These are phyloP conservation scores for Polydrusus tereticollis DNA, from an alignment of 2,888 invertebrate species.

Conservation along the genomic window DNA sequence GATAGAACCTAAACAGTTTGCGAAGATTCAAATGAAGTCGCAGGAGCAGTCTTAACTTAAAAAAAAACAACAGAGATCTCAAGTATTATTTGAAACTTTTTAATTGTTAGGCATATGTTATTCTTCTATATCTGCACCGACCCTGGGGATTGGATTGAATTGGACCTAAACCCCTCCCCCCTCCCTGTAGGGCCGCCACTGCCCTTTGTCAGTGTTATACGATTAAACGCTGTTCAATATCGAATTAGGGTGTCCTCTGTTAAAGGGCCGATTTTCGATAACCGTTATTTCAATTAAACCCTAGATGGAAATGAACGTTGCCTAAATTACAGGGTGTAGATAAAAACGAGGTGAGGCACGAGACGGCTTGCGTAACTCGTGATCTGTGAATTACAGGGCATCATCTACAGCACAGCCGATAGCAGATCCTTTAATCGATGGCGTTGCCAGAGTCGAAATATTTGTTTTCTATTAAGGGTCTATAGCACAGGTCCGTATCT, in stretches of 20 bases:
- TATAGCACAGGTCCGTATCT: too few relatives aligned
- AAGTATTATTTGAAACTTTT: too few relatives aligned
- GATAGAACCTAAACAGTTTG: too few relatives aligned
- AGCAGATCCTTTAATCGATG: constrained; percentile 42
- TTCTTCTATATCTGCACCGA: too few relatives aligned
- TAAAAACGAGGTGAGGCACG: constrained; percentile 59
- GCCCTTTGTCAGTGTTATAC: neutral
- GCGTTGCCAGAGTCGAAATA: neutral
- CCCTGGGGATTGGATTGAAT: too few relatives aligned
- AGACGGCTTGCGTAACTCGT: constrained; percentile 58
- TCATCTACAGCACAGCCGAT: constrained; percentile 51
- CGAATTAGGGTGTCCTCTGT: constrained; percentile 22
- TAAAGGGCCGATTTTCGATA: constrained; percentile 5
- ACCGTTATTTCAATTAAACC: constrained; percentile 26
- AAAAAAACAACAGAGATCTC: too few relatives aligned
- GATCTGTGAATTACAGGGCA: constrained; percentile 61
- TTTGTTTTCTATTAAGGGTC: too few relatives aligned
- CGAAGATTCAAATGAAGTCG: too few relatives aligned
- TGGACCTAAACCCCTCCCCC: too few relatives aligned
- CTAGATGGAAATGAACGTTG: neutral
- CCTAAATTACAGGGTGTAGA: constrained; percentile 63
- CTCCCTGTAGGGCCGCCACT: too few relatives aligned
- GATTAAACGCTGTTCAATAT: neutral
- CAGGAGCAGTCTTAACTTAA: too few relatives aligned
- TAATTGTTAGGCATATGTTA: too few relatives aligned